Base-by-base conservation (phyloP, 2,797 vertebrate species). In the Brachyalestes nurse region DNA sequence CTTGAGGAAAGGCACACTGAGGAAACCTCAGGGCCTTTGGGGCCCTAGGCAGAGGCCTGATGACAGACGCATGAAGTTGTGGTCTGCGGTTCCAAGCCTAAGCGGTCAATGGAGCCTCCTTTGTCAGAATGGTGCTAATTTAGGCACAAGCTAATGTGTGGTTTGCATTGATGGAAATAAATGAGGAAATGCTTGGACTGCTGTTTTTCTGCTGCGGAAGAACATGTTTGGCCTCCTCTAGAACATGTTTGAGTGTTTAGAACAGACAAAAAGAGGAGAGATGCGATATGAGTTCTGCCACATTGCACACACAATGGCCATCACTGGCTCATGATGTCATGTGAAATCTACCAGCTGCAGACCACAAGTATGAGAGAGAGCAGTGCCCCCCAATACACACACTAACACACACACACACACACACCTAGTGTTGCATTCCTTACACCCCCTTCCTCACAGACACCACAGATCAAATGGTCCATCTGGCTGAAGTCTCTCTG, bases 331-430 rank as follows among this genome's bases (percentile, higher is more conserved):
- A 84, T 89, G 89, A 91, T 89, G 86, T 89, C 88, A 89, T 90
- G 90, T 87, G 88, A 91, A 89, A 78, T 81, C 79, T 88, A 81
- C 79, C 87, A 88, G 88, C 88, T 90, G 89, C 84, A 81, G 83
- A 79, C 73, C 65, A 75, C 83, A 81, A 78, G 79, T 80, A 85
- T 79, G 86, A 80, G 83, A 79, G 74, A 58, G 62, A 82, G 65
- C 69, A 25, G 57, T 62, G 28, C 80, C 76, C 72, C 75, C 64
- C 40, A 16, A 53, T 60, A 81, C 66, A 78, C 78, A 84, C 82
- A 77, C 60, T 67, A 47, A 71, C 53, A 73, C 71, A 69, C 60
- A 79, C 82, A 82, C 82, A 79, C 77, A 84, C 77, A 77, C 82
- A 83, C 83, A 77, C 82, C 82, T 77, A 72, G 70, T 75, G 66